Conservation (phyloP, 2,888 invertebrate genomes). For the Leucophenga montana region DNA sequence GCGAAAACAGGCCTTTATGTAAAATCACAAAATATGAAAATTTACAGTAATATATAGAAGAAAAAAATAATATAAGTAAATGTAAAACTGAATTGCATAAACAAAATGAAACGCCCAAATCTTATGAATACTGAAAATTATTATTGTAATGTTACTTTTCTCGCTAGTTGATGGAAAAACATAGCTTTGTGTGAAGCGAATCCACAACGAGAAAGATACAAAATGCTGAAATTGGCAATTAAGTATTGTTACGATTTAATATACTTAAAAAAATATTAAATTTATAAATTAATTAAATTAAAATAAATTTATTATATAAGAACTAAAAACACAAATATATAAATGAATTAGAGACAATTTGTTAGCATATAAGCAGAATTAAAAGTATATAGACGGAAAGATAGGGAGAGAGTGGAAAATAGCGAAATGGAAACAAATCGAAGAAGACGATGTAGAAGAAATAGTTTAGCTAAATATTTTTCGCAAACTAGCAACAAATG, state of each 20-base stretch:
- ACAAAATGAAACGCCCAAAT: constrained; percentile 72
- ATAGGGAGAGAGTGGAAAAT: not conserved
- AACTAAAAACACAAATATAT: not conserved
- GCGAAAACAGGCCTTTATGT: too few species aligned
- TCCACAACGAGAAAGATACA: constrained; percentile 11
- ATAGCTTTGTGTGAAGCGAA: not conserved
- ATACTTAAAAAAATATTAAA: not conserved
- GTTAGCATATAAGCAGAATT: not conserved
- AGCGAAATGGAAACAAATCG: not conserved
- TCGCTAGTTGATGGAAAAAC: not conserved
- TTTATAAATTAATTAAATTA: not conserved
- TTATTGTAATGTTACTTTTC: constrained; percentile 15
- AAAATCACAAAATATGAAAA: too few species aligned
- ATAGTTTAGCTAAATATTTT: not conserved
- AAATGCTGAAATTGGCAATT: constrained; percentile 64
- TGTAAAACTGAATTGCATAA: constrained; percentile 56
- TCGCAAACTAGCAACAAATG: constrained; percentile 3
- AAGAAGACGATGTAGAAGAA: not conserved
- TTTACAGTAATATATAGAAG: constrained; percentile 13
- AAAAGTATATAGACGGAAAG: not conserved
- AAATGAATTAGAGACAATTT: not conserved
- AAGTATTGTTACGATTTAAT: constrained; percentile 44
- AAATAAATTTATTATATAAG: not conserved
- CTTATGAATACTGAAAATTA: constrained; percentile 69
- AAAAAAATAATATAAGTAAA: constrained; percentile 42